These are phyloP conservation scores for Ophion obscuratus DNA, from an alignment of 2,888 invertebrate genomes.

Conservation along the genomic window DNA sequence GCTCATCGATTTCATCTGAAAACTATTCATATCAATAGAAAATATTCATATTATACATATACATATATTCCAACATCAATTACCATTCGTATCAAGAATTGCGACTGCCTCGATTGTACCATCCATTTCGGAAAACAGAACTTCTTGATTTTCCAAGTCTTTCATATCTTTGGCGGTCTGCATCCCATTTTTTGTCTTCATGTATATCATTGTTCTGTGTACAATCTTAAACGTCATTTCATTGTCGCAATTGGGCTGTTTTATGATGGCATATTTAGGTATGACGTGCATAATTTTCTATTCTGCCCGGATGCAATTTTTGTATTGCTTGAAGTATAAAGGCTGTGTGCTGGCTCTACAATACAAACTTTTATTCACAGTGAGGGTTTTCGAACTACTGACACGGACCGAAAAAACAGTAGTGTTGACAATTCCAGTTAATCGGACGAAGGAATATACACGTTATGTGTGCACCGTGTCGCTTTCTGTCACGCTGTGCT, in stretches of 20 bases:
- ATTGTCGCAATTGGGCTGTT: not conserved
- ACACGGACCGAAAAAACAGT: not conserved
- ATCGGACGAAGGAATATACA: not conserved
- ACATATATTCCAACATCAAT: too few species aligned
- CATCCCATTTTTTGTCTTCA: not conserved
- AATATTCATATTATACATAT: too few species aligned
- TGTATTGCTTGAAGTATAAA: not conserved
- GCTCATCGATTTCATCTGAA: too few species aligned
- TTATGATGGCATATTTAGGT: conserved; percentile 1
- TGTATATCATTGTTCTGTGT: not conserved
- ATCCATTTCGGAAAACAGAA: not conserved
- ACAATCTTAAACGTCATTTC: not conserved
- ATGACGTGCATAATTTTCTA: not conserved
- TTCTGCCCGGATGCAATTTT: not conserved
- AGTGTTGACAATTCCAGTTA: not conserved
- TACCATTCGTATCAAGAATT: too few species aligned
- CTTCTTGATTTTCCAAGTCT: not conserved
- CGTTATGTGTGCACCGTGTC: not conserved
- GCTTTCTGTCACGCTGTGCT: not conserved
- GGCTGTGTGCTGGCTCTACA: not conserved
- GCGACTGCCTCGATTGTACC: too few species aligned
- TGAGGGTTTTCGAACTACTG: not conserved
- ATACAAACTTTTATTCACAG: not conserved
- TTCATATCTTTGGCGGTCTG: not conserved
- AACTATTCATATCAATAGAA: too few species aligned